Base-by-base conservation (phyloP, 2,888 invertebrate species). In the Spodoptera exigua region DNA sequence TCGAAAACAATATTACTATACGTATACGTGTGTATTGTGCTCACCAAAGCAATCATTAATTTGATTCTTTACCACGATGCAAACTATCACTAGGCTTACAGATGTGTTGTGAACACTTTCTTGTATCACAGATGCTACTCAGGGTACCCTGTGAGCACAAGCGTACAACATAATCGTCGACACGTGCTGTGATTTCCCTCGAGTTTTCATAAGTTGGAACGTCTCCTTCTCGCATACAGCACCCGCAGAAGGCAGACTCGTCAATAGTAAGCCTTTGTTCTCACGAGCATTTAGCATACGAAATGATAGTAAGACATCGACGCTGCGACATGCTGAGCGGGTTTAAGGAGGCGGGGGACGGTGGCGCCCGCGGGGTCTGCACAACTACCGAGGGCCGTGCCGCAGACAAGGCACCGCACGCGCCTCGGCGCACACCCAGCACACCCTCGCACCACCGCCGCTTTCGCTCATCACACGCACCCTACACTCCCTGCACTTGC, bases 221-320 rank as follows among this genome's bases (percentile, higher is more conserved):
- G 96, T 96, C 96, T 96, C 96, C 96, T 96, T 96, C 96, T 96
- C 96, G 95, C 94, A 95, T 96, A 96, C 96, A 96, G 96, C 96
- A 96, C 95, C 96, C 96, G 96, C 96, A 96, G 96, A 96, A 96
- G 96, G 96, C 95, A 95, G 95, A 95, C 88, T 81, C 86, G 83
- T 91, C 86, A 66, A 90, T 90, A 89, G 93, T 94, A 95, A 92
- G 93, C 94, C 94, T 94, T 91, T 92, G 89, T 93, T 92, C 90
- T 94, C 95, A 95, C 94, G 92, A 92, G 94, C 94, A 93, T 94
- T 88, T 93, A 88, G 93, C 95, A 87, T 93, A 89, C 78, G 83
- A 91, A 90, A 82, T 89, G 91, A 90, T 93, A 88, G 77, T 90
- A 84, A 84, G 92, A 92, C 92, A 92, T 93, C 90, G 91, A 90